Percentiles rank a stretch among this genome's conserved stretches.
Conservation (phyloP, 2,797 vertebrate species). For the Brachymystax lenok region DNA sequence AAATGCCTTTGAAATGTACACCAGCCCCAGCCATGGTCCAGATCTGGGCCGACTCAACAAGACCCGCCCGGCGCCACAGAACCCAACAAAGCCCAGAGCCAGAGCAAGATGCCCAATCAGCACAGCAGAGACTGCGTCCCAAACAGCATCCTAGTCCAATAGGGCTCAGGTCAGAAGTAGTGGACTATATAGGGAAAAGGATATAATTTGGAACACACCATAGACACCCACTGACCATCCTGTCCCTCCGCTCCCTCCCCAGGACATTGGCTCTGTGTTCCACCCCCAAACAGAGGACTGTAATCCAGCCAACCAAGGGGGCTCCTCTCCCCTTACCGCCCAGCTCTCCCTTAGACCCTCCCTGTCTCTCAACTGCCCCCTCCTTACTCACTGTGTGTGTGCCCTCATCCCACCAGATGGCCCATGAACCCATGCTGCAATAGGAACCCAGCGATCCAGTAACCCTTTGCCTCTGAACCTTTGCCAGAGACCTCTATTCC, state of each 20-base stretch:
- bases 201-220: background rate
- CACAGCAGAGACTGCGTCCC: background rate
- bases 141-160: background rate
- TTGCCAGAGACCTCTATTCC: slow-evolving; percentile 29
- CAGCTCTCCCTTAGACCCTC: background rate
- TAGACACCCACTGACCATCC: background rate
- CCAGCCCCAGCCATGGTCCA: slow-evolving; percentile 7
- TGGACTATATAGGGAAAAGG: background rate
- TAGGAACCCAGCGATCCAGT: slow-evolving; percentile 9
- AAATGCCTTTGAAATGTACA: slow-evolving; percentile 34
- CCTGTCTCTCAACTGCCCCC: background rate
- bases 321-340: background rate
- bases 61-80: slow-evolving; percentile 19
- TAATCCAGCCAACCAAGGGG: background rate
- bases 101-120: slow-evolving; percentile 13
- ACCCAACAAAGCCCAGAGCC: slow-evolving; percentile 16
- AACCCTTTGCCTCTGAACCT: slow-evolving; percentile 7
- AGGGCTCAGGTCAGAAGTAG: background rate
- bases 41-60: slow-evolving; percentile 11
- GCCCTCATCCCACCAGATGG: slow-evolving; percentile 26
- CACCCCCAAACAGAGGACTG: background rate
- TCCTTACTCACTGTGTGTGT: background rate
- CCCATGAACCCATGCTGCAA: slow-evolving; percentile 20
- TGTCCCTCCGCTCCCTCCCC: slow-evolving; percentile 6
- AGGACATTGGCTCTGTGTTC: background rate